Evolutionary conservation across 53 echinoderm and acorn worm genomes (phyloP).

Genomic region (Echinometra lucunter): DNA sequence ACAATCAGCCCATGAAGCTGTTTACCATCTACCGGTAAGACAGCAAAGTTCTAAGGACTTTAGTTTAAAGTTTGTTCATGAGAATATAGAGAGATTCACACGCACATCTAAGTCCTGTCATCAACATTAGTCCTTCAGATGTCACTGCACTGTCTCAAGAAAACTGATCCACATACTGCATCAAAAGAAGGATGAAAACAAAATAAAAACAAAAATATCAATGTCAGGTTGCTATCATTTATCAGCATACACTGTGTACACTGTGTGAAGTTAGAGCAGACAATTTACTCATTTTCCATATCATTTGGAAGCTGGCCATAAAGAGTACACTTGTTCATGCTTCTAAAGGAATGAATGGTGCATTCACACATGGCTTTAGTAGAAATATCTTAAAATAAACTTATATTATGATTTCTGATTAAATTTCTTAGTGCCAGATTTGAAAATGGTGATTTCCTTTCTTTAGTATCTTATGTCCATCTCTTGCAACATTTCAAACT

Average conservation of each 20-base stretch:
- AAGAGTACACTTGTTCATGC: not conserved
- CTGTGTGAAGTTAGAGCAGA: not conserved
- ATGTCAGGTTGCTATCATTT: not conserved
- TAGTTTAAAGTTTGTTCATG: not conserved
- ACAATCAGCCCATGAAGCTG: not conserved
- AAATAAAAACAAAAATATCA: not conserved
- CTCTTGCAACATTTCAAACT: too few species aligned
- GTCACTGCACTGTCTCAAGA: slow-evolving; percentile 1
- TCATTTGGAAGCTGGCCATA: not conserved
- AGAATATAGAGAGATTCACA: not conserved
- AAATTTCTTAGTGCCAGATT: too few species aligned
- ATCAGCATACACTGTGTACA: not conserved
- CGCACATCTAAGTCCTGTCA: not conserved
- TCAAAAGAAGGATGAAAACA: not conserved
- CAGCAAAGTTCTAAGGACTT: not conserved
- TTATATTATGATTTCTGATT: too few species aligned
- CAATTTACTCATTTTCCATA: not conserved
- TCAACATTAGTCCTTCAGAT: not conserved
- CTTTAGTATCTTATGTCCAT: too few species aligned
- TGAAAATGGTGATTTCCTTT: too few species aligned
- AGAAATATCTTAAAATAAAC: too few species aligned
- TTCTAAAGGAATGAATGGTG: not conserved
- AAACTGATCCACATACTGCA: slow-evolving; percentile 50
- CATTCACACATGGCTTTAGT: too few species aligned
- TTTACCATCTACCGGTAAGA: not conserved